These are phyloP conservation scores for Prenolepis imparis DNA, from an alignment of 2,888 invertebrate species.

Conservation along the genomic window DNA sequence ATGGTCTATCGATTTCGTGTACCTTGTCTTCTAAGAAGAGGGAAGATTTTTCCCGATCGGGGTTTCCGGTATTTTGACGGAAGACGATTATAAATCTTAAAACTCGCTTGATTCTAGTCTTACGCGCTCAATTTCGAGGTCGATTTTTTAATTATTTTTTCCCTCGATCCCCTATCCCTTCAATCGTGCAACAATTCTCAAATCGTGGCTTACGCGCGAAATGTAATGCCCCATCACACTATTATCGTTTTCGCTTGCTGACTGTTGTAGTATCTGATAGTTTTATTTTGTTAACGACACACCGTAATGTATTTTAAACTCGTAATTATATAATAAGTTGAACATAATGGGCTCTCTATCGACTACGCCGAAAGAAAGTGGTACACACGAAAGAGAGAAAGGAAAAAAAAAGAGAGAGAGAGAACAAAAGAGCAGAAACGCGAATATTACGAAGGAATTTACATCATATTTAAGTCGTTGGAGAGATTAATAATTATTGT, in stretches of 20 bases:
- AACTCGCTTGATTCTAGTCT: slow-evolving; percentile 35
- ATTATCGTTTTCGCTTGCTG: slow-evolving; percentile 83
- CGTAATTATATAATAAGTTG: slow-evolving; percentile 43
- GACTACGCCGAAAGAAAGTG: slow-evolving; percentile 64
- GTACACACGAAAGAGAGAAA: slow-evolving; percentile 23
- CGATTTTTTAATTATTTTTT: neutral
- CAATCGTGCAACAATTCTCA: slow-evolving; percentile 45
- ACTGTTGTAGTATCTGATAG: slow-evolving; percentile 85
- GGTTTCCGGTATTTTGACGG: neutral
- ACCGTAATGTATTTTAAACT: slow-evolving; percentile 55
- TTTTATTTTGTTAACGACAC: slow-evolving; percentile 83
- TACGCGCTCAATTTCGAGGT: neutral
- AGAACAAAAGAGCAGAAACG: slow-evolving; percentile 31
- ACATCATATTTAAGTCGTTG: slow-evolving; percentile 55
- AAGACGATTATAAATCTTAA: neutral
- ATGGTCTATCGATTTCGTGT: slow-evolving; percentile 49
- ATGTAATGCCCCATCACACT: slow-evolving; percentile 59
- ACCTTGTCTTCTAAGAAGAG: slow-evolving; percentile 2
- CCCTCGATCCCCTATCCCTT: neutral
- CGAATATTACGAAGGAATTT: slow-evolving; percentile 45
- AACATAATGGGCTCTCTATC: slow-evolving; percentile 69
- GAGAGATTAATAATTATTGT: slow-evolving; percentile 70
- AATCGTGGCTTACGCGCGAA: slow-evolving; percentile 41
- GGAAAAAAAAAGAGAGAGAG: slow-evolving; percentile 27
- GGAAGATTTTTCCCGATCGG: neutral